Evolutionary conservation across 2,888 invertebrate species (phyloP).

Genomic region (Rhingia campestris): DNA sequence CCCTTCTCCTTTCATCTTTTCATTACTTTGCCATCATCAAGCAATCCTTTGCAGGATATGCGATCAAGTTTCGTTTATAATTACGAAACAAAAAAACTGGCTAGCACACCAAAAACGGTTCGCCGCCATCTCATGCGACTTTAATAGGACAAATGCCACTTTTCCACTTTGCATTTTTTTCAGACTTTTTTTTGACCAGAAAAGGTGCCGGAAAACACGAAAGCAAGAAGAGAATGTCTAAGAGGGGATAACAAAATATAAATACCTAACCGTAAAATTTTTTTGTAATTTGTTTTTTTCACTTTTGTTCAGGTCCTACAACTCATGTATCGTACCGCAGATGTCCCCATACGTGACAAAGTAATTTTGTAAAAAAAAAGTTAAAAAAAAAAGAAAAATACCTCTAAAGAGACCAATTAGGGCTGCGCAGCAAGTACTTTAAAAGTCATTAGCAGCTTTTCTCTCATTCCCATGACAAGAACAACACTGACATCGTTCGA

Average conservation of each 20-base stretch:
- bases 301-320: conserved; percentile 19
- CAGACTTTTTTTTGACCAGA: not conserved
- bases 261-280: conserved; percentile 45
- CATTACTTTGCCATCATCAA: conserved; percentile 24
- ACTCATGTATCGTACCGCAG: conserved; percentile 63
- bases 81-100: conserved; percentile 21
- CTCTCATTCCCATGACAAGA: conserved; percentile 55
- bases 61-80: conserved; percentile 58
- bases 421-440: conserved; percentile 76
- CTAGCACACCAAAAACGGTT: conserved; percentile 5
- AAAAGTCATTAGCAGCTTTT: conserved; percentile 81
- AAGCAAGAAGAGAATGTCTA: conserved; percentile 58
- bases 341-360: conserved; percentile 68
- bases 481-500: conserved; percentile 41
- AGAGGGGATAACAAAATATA: conserved; percentile 19
- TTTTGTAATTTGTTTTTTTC: conserved; percentile 14
- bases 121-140: conserved; percentile 37
- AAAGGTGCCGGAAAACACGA: conserved; percentile 63
- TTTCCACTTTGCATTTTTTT: conserved; percentile 63
- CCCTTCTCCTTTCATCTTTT: not conserved
- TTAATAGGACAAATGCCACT: conserved; percentile 65
- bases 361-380: conserved; percentile 66
- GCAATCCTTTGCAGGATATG: conserved; percentile 35
- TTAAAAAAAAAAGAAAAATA: conserved; percentile 45
- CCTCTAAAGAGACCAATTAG: conserved; percentile 67